Percentiles rank a stretch among this genome's conserved stretches.
Evolutionary conservation across 2,113 vertebrate genomes (phyloP).

Genomic region (Synchiropus splendidus): DNA sequence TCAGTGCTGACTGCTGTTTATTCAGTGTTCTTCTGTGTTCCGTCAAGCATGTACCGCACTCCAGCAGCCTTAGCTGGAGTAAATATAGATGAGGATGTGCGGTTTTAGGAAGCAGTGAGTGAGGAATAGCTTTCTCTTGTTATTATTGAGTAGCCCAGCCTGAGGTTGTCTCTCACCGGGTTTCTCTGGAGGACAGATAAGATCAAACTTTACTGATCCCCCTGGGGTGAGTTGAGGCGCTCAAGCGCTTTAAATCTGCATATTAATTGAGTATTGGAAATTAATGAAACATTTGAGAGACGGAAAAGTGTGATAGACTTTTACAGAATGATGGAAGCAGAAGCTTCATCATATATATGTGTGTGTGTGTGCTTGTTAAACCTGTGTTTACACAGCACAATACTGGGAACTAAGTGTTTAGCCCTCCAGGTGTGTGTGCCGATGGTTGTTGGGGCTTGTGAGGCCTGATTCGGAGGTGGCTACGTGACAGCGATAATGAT

Average conservation of each 20-base stretch:
- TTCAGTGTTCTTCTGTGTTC: conserved; percentile 28
- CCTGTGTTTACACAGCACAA: conserved; percentile 40
- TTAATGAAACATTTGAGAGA: too few species aligned
- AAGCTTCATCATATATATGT: conserved; percentile 25
- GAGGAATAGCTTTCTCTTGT: too few species aligned
- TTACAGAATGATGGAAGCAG: conserved; percentile 25
- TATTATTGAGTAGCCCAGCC: too few species aligned
- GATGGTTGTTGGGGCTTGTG: conserved; percentile 49
- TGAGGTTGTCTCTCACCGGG: too few species aligned
- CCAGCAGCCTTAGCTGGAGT: too few species aligned
- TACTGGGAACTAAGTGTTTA: conserved; percentile 52
- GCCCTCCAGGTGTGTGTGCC: conserved; percentile 61
- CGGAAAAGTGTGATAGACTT: conserved; percentile 32
- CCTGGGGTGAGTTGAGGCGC: too few species aligned
- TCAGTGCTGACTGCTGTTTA: conserved; percentile 16
- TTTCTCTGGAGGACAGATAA: too few species aligned
- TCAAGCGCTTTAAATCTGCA: too few species aligned
- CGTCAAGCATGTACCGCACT: too few species aligned
- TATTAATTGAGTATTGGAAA: too few species aligned
- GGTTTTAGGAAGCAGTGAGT: too few species aligned
- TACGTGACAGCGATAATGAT: conserved; percentile 63
- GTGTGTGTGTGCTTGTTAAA: conserved; percentile 25
- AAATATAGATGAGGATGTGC: conserved; percentile 10
- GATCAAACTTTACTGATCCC: too few species aligned
- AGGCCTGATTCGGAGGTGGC: conserved; percentile 49